Evolutionary conservation across 1,140 invertebrate species (phyloP), one percentile per base, ranked within the genome.

Genomic region (Plectus sambesii): DNA sequence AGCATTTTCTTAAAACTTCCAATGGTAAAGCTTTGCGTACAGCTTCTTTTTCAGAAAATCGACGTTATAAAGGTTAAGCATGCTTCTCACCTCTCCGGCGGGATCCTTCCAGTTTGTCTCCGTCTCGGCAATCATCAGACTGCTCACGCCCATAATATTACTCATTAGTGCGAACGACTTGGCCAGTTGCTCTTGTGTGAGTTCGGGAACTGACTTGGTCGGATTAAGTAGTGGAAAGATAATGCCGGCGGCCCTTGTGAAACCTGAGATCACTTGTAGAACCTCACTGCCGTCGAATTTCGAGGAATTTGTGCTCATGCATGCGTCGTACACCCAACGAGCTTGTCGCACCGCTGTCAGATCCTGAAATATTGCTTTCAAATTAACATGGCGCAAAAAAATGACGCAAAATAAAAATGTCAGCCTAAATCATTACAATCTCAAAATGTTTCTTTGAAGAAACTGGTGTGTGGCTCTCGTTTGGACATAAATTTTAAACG

Each of bases 41-140:
- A n/a, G n/a, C n/a, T n/a, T n/a, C n/a, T n/a, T n/a, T n/a, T n/a
- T n/a, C n/a, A n/a, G n/a, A n/a, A n/a, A n/a, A n/a, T n/a, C n/a
- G n/a, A n/a, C n/a, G n/a, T n/a, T n/a, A n/a, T n/a, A n/a, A n/a
- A n/a, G n/a, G n/a, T n/a, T n/a, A n/a, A n/a, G n/a, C n/a, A n/a
- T n/a, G n/a, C n/a, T n/a, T n/a, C n/a, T n/a, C n/a, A n/a, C n/a
- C n/a, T 42, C 36, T 5, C 41, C 20, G 4, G 5, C 5, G 17
- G 41, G 41, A 15, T 42, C 41, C 25, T 25, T 30, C 41, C 41
- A 42, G 41, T 42, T 42, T 6, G 41, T 42, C 25, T 42, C 41
- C 5, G 36, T 30, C 8, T 42, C 41, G 19, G 36, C 26, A 4
- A 27, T 30, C 6, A 42, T n/a, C 5, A 42, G n/a, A 30, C 41